A percentile compares a stretch with the other conserved stretches of the same genome.
phyloP scores from a whole-genome alignment of 1,140 invertebrate genomes.

The Trichoplusia ni region DNA sequence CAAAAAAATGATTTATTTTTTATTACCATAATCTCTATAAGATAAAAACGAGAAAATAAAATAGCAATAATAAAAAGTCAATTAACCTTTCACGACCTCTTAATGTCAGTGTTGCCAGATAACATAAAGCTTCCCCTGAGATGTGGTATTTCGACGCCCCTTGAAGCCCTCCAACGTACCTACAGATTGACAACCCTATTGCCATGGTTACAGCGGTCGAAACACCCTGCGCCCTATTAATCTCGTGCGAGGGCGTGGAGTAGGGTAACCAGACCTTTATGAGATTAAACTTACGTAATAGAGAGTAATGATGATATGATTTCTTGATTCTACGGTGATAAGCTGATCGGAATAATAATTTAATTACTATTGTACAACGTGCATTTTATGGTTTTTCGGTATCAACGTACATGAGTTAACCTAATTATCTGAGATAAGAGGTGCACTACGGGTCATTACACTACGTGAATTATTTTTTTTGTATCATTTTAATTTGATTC shows the following conservation, averaged over 20 bases:
- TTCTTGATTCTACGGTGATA: conserved; percentile 1
- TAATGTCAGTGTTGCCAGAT: conserved; percentile 65
- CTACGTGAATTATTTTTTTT: background rate
- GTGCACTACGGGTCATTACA: no score
- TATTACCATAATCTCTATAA: background rate
- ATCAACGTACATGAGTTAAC: no score
- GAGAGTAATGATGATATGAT: background rate
- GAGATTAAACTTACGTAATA: conserved; percentile 23
- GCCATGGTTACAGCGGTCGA: conserved; percentile 70
- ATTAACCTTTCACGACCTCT: conserved; percentile 56
- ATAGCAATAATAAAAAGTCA: conserved; percentile 30
- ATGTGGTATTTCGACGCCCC: conserved; percentile 71
- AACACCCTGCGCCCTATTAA: conserved; percentile 77
- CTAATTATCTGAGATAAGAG: no score
- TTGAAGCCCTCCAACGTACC: conserved; percentile 36
- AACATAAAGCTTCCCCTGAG: conserved; percentile 66
- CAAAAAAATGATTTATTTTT: conserved; percentile 1
- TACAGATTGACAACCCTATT: conserved; percentile 62
- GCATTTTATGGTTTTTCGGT: background rate
- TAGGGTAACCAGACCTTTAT: conserved; percentile 38
- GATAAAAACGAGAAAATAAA: conserved; percentile 19
- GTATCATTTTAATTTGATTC: no score
- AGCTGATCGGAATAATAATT: background rate
- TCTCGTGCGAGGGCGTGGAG: conserved; percentile 70
- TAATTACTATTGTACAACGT: background rate